These are phyloP conservation scores for Eurois occulta DNA, from an alignment of 2,888 invertebrate species.

Conservation along the genomic window DNA sequence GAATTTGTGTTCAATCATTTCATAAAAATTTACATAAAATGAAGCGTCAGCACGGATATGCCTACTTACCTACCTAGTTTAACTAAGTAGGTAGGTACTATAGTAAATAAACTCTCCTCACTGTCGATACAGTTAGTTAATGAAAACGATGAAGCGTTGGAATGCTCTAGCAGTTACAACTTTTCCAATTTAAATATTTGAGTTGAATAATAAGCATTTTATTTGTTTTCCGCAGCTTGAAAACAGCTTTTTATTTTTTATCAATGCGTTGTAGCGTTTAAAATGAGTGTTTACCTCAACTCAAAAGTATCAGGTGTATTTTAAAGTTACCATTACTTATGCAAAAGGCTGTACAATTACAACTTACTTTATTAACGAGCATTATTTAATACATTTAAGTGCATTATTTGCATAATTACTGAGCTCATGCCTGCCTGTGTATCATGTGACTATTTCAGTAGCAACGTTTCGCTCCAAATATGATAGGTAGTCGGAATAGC, in stretches of 20 bases:
- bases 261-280: neutral
- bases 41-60: neutral
- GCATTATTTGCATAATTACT: slow-evolving; percentile 2
- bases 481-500: slow-evolving; percentile 16
- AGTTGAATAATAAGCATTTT: neutral
- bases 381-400: neutral
- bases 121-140: neutral
- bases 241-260: neutral
- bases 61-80: neutral
- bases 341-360: neutral
- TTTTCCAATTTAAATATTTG: slow-evolving; percentile 12
- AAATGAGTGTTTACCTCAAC: neutral
- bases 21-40: neutral
- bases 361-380: neutral
- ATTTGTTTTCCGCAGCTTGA: neutral
- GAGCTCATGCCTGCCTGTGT: neutral
- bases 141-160: slow-evolving; percentile 7
- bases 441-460: neutral
- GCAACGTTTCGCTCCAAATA: slow-evolving; percentile 26
- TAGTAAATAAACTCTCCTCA: neutral
- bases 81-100: neutral
- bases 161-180: slow-evolving; percentile 4
- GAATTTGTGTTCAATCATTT: neutral
- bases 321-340: neutral
- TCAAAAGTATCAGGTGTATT: neutral